phyloP scores from a whole-genome alignment of 2,797 vertebrate genomes.

The Gastrophryne carolinensis region DNA sequence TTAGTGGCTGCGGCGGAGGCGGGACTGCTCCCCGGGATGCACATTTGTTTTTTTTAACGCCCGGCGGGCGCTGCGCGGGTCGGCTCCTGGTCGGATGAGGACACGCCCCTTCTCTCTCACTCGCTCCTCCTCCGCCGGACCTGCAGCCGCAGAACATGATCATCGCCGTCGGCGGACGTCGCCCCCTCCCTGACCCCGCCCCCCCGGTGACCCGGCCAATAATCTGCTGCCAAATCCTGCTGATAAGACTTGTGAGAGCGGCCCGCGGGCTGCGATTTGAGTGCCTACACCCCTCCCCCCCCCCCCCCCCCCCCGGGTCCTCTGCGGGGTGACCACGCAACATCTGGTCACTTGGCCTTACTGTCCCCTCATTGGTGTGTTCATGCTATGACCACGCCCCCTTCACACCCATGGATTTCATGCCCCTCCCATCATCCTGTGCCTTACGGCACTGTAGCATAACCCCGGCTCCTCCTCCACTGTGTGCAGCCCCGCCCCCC shows the following conservation, averaged over 20 bases:
- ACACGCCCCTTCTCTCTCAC: not conserved
- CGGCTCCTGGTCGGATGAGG: not conserved
- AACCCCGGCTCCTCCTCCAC: not conserved
- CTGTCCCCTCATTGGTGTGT: not conserved
- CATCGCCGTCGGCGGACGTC: not conserved
- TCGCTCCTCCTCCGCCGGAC: not conserved
- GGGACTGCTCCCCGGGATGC: not conserved
- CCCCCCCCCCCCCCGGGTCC: conserved; percentile 16
- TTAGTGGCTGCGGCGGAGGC: conserved; percentile 73
- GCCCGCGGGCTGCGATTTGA: conserved; percentile 22
- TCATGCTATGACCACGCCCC: not conserved
- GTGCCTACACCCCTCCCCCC: conserved; percentile 33
- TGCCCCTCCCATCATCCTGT: not conserved
- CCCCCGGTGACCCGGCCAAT: too few species aligned
- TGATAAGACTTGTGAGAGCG: not conserved
- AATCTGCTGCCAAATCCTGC: not conserved
- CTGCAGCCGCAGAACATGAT: not conserved
- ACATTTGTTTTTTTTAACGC: too few species aligned
- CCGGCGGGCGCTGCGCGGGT: conserved; percentile 5
- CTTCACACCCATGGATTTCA: too few species aligned
- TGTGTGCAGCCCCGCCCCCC: not conserved
- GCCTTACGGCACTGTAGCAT: conserved; percentile 23
- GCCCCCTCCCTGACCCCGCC: not conserved
- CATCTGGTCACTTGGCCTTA: conserved; percentile 37
- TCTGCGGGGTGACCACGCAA: conserved; percentile 15